Percentiles rank a stretch among this genome's conserved stretches.
These are phyloP conservation scores for Pelosia muscerda DNA, from an alignment of 2,888 invertebrate species.

Conservation along the genomic window DNA sequence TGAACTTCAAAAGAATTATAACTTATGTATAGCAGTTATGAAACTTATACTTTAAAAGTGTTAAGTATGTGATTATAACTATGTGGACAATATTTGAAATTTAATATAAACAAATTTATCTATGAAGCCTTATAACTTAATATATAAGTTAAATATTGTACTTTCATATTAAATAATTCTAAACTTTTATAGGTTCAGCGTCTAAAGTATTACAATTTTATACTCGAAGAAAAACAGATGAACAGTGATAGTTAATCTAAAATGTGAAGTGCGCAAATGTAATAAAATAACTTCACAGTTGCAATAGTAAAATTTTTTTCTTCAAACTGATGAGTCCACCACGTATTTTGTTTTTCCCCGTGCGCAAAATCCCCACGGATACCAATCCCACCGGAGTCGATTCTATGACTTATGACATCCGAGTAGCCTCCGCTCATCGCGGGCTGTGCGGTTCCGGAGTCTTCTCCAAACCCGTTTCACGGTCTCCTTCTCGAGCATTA, in stretches of 20 bases:
- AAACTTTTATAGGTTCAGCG: slow-evolving; percentile 23
- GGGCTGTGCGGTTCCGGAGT: no score
- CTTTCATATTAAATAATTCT: slow-evolving; percentile 21
- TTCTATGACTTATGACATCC: no score
- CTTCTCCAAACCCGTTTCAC: no score
- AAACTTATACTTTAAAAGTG: slow-evolving; percentile 7
- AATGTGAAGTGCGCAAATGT: neutral
- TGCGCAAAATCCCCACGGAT: no score
- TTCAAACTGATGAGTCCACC: no score
- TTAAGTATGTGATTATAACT: slow-evolving; percentile 2
- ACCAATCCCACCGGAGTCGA: no score
- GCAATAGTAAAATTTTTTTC: no score
- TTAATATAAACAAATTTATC: slow-evolving; percentile 36
- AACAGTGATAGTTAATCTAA: neutral
- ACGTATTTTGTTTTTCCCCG: no score
- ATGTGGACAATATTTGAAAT: slow-evolving; percentile 24
- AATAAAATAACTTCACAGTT: no score
- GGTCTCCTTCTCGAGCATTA: no score
- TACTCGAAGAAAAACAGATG: slow-evolving; percentile 41
- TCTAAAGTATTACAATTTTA: slow-evolving; percentile 27
- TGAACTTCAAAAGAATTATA: slow-evolving; percentile 8
- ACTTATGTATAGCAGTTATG: no score
- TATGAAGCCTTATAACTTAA: slow-evolving; percentile 26
- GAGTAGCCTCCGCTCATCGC: no score
- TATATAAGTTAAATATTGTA: slow-evolving; percentile 29